Evolutionary conservation across 2,888 invertebrate genomes (phyloP), one percentile per base, ranked within the genome.

Genomic region (Alviniconcha strummeri): DNA sequence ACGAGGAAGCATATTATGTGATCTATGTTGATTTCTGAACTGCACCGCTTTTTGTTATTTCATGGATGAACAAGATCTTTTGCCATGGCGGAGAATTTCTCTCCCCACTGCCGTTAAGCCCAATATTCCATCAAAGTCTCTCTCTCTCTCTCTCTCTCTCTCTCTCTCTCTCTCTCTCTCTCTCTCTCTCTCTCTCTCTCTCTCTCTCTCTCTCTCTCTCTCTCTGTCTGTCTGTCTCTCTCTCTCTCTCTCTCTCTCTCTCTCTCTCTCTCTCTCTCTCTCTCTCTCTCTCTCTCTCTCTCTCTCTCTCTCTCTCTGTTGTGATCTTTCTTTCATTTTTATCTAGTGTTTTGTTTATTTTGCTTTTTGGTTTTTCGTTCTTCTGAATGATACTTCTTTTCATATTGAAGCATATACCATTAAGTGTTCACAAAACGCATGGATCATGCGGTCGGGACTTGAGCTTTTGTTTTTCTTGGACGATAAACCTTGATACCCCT

Each of bases 391-490:
- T 1, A 64, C 64, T 64, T 64, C 9, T 15, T 64, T 64, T 64
- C 4, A 64, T 64, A 64, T 15, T 69, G n/a, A 69, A 69, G n/a
- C 69, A n/a, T 69, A 69, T 78, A 78, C 78, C 78, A 78, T 60
- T 78, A 78, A 36, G 78, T 78, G 78, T 78, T 78, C 78, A 78
- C 64, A 78, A 78, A 64, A 7, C 19, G 76, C 13, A 55, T 77
- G 76, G 76, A 77, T 36, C n/a, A 77, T 77, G 76, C 57, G n/a
- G 54, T 77, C 57, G 19, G 57, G 57, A 19, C 15, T 19, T 19
- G 19, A 57, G 19, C 17, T n/a, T 77, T 13, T 57, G 19, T 19
- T 57, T 77, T 75, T 17, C n/a, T 15, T 36, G 36, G 36, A 36
- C 36, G 36, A 1, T 36, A 3, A 36, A 36, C 36, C 36, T 36